Conservation (phyloP, 2,797 vertebrate species). For the Anas acuta region DNA sequence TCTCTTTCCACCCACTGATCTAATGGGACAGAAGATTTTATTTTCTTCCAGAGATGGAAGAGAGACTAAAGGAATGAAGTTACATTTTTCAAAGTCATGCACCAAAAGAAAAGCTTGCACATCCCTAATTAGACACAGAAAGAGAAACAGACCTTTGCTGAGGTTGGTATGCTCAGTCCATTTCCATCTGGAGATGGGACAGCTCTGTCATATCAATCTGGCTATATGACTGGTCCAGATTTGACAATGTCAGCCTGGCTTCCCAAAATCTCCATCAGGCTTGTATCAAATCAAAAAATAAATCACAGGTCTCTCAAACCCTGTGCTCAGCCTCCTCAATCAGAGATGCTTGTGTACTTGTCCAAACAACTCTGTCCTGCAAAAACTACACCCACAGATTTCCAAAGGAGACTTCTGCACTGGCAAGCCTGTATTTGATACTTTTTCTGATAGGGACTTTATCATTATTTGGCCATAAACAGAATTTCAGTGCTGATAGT, state of each 20-base stretch:
- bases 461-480: not conserved
- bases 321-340: not conserved
- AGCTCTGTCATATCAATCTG: not conserved
- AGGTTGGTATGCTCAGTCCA: not conserved
- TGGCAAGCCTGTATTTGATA: not conserved
- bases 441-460: not conserved
- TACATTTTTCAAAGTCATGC: not conserved
- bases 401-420: not conserved
- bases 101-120: not conserved
- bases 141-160: not conserved
- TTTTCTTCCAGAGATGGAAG: not conserved
- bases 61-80: not conserved
- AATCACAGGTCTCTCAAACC: not conserved
- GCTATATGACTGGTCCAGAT: not conserved
- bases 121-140: not conserved
- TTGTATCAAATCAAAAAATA: not conserved
- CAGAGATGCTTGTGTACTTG: not conserved
- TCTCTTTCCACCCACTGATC: not conserved
- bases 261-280: not conserved
- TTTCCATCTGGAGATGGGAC: not conserved
- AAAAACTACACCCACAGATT: not conserved
- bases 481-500: not conserved
- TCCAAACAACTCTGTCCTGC: not conserved
- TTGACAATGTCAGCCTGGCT: not conserved
- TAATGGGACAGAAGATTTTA: not conserved